phyloP scores from a whole-genome alignment of 2,888 invertebrate species.

The Macaria liturata region DNA sequence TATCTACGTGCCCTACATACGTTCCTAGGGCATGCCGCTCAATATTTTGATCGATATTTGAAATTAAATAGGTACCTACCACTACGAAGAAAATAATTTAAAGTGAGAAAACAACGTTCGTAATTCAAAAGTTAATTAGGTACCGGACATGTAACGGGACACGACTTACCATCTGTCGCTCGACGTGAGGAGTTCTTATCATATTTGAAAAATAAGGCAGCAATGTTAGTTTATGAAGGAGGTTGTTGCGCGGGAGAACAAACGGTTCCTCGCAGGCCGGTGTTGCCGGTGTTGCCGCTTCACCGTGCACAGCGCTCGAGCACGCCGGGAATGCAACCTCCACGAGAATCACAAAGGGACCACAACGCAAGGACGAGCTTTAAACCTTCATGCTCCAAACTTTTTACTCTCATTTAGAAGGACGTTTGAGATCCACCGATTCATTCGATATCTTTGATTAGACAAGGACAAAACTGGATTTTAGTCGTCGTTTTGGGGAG shows the following conservation, averaged over 20 bases:
- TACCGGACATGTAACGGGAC: constrained; percentile 27
- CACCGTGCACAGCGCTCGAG: constrained; percentile 29
- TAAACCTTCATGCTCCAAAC: constrained; percentile 49
- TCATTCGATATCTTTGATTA: constrained; percentile 37
- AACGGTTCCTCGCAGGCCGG: constrained; percentile 27
- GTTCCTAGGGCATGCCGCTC: constrained; percentile 27
- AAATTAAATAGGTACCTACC: not conserved
- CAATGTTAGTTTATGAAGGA: constrained; percentile 17
- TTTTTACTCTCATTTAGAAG: constrained; percentile 42
- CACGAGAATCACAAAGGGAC: constrained; percentile 71
- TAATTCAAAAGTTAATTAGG: constrained; percentile 28
- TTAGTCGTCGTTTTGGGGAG: constrained; percentile 7
- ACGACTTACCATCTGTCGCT: constrained; percentile 18
- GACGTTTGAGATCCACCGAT: constrained; percentile 41
- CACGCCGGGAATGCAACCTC: constrained; percentile 71
- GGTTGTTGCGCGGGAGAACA: constrained; percentile 29
- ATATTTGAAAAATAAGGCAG: constrained; percentile 24
- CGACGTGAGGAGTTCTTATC: not conserved
- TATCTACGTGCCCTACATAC: constrained; percentile 67
- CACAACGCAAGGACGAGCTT: constrained; percentile 71
- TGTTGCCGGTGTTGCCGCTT: constrained; percentile 31
- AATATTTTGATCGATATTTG: constrained; percentile 11
- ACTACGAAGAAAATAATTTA: not conserved
- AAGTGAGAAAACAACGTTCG: constrained; percentile 21
- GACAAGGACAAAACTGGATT: constrained; percentile 23